Evolutionary conservation across 1,140 invertebrate genomes (phyloP).

Genomic region (Drosophila aff.): DNA sequence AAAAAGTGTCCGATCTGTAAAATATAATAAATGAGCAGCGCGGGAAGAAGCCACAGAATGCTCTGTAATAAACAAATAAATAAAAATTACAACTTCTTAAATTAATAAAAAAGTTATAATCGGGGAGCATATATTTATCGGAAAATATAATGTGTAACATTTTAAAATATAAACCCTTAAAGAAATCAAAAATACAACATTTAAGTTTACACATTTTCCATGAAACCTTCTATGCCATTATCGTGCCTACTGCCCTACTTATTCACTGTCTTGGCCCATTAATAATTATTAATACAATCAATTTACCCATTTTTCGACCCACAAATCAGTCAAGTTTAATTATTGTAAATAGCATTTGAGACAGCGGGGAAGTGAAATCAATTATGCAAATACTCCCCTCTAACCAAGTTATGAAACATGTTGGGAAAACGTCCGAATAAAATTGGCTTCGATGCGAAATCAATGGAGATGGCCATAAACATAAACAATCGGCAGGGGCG

Average conservation of each 20-base stretch:
- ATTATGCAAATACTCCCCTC: slow-evolving; percentile 57
- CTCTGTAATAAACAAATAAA: background rate
- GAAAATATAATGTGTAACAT: no score
- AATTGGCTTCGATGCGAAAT: slow-evolving; percentile 53
- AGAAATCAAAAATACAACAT: background rate
- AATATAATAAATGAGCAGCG: slow-evolving; percentile 41
- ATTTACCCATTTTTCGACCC: slow-evolving; percentile 44
- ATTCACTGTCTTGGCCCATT: slow-evolving; percentile 12
- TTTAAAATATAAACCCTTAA: background rate
- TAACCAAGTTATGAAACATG: slow-evolving; percentile 35
- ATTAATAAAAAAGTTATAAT: background rate
- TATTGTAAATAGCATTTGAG: slow-evolving; percentile 48
- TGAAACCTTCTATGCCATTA: background rate
- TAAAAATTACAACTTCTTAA: background rate
- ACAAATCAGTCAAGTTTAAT: slow-evolving; percentile 46
- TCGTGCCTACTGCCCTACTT: slow-evolving; percentile 1
- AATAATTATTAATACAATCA: slow-evolving; percentile 62
- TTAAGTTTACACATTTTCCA: background rate
- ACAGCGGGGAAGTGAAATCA: slow-evolving; percentile 30
- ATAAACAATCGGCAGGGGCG: slow-evolving; percentile 69
- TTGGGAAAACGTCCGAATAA: slow-evolving; percentile 37
- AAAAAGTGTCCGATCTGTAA: slow-evolving; percentile 40
- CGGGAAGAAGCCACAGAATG: background rate
- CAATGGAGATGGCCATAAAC: slow-evolving; percentile 65
- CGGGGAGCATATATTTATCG: no score